Conservation (phyloP, 1,140 invertebrate genomes). For the Neuroterus valhalla region DNA sequence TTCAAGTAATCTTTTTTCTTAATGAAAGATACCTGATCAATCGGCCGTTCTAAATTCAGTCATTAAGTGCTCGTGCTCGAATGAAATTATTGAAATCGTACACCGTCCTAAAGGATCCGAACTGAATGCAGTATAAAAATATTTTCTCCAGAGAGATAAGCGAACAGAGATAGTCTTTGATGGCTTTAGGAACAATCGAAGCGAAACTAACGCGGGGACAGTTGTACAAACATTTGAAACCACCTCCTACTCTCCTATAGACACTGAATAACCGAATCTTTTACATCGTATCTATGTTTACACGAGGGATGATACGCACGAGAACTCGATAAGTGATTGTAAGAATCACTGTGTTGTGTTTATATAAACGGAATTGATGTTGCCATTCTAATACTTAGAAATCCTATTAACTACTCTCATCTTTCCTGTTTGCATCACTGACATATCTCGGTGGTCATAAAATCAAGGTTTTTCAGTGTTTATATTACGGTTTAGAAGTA, state of each 20-base stretch:
- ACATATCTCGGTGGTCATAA: no score
- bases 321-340: not conserved
- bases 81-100: no score
- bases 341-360: conserved; percentile 15
- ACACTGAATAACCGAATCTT: no score
- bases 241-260: not conserved
- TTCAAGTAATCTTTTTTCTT: no score
- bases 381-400: not conserved
- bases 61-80: no score
- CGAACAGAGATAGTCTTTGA: conserved; percentile 8
- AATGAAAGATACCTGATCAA: no score
- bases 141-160: conserved; percentile 3
- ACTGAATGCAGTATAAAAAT: not conserved
- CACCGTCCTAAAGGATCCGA: not conserved
- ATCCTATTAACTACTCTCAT: not conserved
- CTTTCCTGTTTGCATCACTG: no score
- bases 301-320: conserved; percentile 4
- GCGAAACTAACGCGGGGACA: conserved; percentile 1
- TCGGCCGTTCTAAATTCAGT: no score
- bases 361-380: not conserved
- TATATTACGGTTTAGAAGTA: no score
- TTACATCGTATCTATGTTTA: not conserved
- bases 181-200: conserved; percentile 5
- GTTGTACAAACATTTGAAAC: conserved; percentile 18
- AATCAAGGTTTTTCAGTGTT: no score